A percentile compares a stretch with the other conserved stretches of the same genome.
These are phyloP conservation scores for Acanthosepion pharaonis DNA, from an alignment of 2,888 invertebrate genomes.

Conservation along the genomic window DNA sequence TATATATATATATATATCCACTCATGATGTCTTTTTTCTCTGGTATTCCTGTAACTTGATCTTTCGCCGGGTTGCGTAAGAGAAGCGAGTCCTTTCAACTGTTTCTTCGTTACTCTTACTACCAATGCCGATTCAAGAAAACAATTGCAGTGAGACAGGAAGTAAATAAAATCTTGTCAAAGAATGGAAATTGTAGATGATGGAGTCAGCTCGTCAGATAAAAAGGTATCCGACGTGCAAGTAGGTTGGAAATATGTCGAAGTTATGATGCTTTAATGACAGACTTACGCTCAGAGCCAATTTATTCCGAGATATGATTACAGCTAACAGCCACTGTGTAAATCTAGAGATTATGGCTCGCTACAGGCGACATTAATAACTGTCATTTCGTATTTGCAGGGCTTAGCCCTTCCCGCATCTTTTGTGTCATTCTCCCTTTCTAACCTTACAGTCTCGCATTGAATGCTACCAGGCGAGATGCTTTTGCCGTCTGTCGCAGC, in stretches of 20 bases:
- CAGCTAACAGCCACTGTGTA: not conserved
- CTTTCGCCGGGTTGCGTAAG: too few relatives aligned
- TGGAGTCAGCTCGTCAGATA: not conserved
- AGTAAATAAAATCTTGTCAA: not conserved
- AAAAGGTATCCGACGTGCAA: not conserved
- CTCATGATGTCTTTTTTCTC: too few relatives aligned
- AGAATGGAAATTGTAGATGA: not conserved
- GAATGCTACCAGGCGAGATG: too few relatives aligned
- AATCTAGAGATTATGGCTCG: not conserved
- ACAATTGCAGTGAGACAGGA: not conserved
- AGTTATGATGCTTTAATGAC: conserved; percentile 22
- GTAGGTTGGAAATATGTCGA: not conserved
- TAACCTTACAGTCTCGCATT: not conserved
- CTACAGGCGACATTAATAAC: conserved; percentile 33
- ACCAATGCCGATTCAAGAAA: not conserved
- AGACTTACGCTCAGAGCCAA: not conserved
- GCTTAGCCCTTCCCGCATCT: not conserved
- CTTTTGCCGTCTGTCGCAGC: too few relatives aligned
- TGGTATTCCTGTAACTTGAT: too few relatives aligned
- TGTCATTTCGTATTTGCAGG: not conserved
- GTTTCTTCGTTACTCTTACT: not conserved
- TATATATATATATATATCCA: too few relatives aligned
- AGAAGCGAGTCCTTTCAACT: too few relatives aligned
- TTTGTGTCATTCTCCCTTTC: not conserved
- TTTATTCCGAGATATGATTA: not conserved